Evolutionary conservation across 2,888 invertebrate species (phyloP).

Genomic region (Bombylius discolor): DNA sequence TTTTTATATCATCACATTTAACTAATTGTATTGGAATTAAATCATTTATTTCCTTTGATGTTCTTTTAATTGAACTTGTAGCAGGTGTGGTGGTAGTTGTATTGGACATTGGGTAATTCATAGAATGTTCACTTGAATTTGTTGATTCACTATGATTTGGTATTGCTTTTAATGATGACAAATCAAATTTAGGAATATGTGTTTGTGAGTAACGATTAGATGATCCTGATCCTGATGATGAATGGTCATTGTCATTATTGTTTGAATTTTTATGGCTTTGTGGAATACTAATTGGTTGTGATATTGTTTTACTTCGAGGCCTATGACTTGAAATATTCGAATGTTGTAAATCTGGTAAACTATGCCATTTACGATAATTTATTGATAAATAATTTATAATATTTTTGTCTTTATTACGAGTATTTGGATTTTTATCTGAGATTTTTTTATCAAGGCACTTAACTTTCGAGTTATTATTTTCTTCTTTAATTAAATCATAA

Average conservation of each 20-base stretch:
- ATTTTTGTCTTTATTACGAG: neutral
- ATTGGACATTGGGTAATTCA: no score
- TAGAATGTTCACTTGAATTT: neutral
- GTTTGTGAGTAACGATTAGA: no score
- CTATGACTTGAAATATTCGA: slow-evolving; percentile 14
- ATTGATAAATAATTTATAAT: neutral
- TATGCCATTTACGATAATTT: slow-evolving; percentile 29
- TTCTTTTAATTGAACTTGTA: neutral
- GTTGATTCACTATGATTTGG: neutral
- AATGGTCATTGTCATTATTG: neutral
- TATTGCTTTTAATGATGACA: slow-evolving; percentile 12
- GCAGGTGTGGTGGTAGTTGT: neutral
- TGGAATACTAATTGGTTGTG: slow-evolving; percentile 29
- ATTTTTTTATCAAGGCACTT: no score
- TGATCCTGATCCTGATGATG: no score
- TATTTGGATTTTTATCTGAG: neutral
- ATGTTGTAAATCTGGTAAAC: slow-evolving; percentile 32
- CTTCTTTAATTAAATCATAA: no score
- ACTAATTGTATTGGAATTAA: slow-evolving; percentile 23
- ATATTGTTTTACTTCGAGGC: slow-evolving; percentile 20
- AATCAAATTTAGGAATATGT: neutral
- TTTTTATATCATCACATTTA: slow-evolving; percentile 35
- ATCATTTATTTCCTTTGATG: slow-evolving; percentile 1
- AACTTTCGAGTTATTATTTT: no score
- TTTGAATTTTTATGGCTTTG: no score